Conservation (phyloP, 2,797 vertebrate species). For the Scyliorhinus canicula region DNA sequence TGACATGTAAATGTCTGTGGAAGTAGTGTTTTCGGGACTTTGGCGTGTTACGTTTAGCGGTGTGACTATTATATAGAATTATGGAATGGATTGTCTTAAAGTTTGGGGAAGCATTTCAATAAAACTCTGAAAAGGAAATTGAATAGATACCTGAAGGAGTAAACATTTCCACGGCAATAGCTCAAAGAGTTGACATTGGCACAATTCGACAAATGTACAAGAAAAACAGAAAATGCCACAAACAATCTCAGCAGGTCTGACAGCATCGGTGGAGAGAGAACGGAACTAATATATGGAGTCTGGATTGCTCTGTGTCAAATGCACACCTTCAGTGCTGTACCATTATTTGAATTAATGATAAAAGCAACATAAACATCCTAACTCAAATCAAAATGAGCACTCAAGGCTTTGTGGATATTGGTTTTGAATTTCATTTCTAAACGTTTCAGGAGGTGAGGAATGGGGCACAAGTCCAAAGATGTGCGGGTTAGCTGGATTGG, state of each 20-base stretch:
- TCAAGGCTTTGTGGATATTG: not conserved
- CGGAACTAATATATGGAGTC: too few relatives aligned
- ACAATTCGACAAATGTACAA: not conserved
- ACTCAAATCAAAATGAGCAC: not conserved
- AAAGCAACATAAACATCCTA: not conserved
- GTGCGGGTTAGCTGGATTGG: too few relatives aligned
- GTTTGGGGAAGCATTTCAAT: not conserved
- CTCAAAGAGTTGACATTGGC: not conserved
- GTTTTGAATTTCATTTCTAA: not conserved
- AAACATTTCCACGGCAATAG: not conserved
- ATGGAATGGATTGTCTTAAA: not conserved
- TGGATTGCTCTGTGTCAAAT: too few relatives aligned
- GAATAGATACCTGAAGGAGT: not conserved
- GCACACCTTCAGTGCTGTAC: not conserved
- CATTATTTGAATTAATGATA: not conserved
- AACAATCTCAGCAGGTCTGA: too few relatives aligned
- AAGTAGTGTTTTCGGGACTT: not conserved
- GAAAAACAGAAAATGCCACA: too few relatives aligned
- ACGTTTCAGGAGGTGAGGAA: not conserved
- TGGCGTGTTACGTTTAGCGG: not conserved
- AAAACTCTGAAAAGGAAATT: not conserved
- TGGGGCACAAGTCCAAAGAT: too few relatives aligned
- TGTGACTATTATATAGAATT: not conserved
- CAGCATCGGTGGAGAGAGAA: too few relatives aligned
- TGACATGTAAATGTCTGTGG: not conserved